Base-by-base conservation (phyloP, 1,140 invertebrate genomes). In the Bombus picipes region DNA sequence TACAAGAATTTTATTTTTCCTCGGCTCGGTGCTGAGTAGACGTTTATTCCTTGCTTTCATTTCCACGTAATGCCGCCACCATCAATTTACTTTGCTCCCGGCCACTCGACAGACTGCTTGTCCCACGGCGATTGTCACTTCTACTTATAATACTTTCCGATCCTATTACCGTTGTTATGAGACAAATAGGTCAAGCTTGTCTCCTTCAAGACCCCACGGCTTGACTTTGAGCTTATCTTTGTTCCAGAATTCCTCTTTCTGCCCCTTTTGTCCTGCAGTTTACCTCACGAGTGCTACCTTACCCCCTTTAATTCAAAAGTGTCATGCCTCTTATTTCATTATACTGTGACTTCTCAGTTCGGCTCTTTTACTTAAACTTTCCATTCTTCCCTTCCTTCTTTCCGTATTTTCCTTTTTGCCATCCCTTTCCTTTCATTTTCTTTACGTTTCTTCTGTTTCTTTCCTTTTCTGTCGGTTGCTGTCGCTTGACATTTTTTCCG, bases 111-210 rank as follows among this genome's bases (percentile, higher is more conserved):
- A 81, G 79, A 76, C 76, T 66, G 76, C 32, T 80, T 85, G 88
- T 90, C 88, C 83, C 89, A 88, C 82, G 83, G 82, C 87, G 78
- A 92, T 93, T 89, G 88, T 93, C 87, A 68, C 87, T 81, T 89
- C 85, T 57, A 83, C 85, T 88, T 89, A 88, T 92, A 90, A 88
- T 89, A 91, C 81, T 91, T 90, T 83, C 59, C 83, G 76, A 90
- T 92, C 87, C 85, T 90, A 90, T 91, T 91, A 92, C 89, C 88
- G 72, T n/a, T 92, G 85, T 91, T 92, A 86, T 85, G 85, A 88
- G 81, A 88, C 91, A 92, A 92, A 90, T 88, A 88, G 88, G 85
- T 92, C 88, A 91, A 90, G 81, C 87, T 91, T 88, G 79, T 87
- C 80, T 83, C 76, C 65, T 72, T 71, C 47, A 85, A 74, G 43